A percentile compares a stretch with the other conserved stretches of the same genome.
Conservation (phyloP, 2,888 invertebrate species). For the Eupithecia centaureata region DNA sequence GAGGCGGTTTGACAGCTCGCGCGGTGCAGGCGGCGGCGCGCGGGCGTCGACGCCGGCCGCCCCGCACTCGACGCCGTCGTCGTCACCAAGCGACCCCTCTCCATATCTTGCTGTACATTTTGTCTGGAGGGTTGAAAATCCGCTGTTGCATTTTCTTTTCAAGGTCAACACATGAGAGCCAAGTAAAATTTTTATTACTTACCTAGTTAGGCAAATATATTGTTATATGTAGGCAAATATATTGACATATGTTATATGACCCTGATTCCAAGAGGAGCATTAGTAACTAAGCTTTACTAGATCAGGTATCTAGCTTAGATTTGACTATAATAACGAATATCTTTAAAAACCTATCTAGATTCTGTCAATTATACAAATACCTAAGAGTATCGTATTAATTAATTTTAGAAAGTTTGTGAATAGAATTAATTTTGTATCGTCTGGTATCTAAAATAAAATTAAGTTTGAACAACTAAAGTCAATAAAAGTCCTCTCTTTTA, state of each 20-base stretch:
- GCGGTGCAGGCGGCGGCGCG: slow-evolving; percentile 70
- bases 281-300: too few relatives aligned
- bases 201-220: too few relatives aligned
- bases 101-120: slow-evolving; percentile 65
- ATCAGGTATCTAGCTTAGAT: background rate
- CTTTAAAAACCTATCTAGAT: slow-evolving; percentile 3
- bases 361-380: background rate
- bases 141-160: slow-evolving; percentile 70
- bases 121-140: slow-evolving; percentile 77
- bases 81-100: slow-evolving; percentile 66
- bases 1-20: slow-evolving; percentile 83
- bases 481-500: background rate
- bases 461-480: too few relatives aligned
- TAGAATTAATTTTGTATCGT: background rate
- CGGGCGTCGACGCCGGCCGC: slow-evolving; percentile 70
- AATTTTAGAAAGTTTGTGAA: slow-evolving; percentile 1
- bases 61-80: slow-evolving; percentile 66
- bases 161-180: slow-evolving; percentile 67
- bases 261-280: background rate
- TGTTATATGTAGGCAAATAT: too few relatives aligned
- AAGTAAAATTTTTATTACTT: slow-evolving; percentile 15
- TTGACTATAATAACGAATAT: background rate
- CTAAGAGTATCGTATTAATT: background rate
- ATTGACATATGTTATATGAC: too few relatives aligned
- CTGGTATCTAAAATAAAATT: too few relatives aligned